Evolutionary conservation across 1,140 invertebrate genomes (phyloP).

Genomic region (Penaeus vannamei): DNA sequence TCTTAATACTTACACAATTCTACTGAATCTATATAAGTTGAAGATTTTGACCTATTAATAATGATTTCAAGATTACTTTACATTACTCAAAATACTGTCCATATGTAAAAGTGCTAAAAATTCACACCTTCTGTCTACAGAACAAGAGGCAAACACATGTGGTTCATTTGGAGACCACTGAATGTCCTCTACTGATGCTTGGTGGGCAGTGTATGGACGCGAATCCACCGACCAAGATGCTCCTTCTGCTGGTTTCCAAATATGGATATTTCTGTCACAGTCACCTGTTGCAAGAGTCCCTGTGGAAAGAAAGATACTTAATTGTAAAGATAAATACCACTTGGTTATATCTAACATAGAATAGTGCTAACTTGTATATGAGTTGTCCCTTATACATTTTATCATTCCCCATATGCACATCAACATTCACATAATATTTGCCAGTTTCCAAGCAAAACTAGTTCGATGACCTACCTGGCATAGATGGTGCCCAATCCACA

Average conservation of each 20-base stretch:
- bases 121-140: slow-evolving; percentile 85
- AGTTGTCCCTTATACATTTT: not conserved
- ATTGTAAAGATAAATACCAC: not conserved
- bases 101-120: no score
- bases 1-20: slow-evolving; percentile 2
- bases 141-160: slow-evolving; percentile 95
- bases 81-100: no score
- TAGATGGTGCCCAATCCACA: slow-evolving; percentile 90
- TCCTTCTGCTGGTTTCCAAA: slow-evolving; percentile 87
- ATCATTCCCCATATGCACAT: not conserved
- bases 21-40: not conserved
- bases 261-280: slow-evolving; percentile 90
- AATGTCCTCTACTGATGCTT: slow-evolving; percentile 95
- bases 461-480: slow-evolving; percentile 77
- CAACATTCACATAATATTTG: not conserved
- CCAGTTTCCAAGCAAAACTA: not conserved
- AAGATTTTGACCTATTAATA: no score
- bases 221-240: slow-evolving; percentile 91
- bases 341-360: no score
- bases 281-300: slow-evolving; percentile 89
- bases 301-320: slow-evolving; percentile 69
- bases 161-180: slow-evolving; percentile 98
- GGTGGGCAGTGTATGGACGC: slow-evolving; percentile 88
- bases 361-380: not conserved
- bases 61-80: no score